Conservation (phyloP, 2,797 vertebrate species). For the Coluber constrictor region DNA sequence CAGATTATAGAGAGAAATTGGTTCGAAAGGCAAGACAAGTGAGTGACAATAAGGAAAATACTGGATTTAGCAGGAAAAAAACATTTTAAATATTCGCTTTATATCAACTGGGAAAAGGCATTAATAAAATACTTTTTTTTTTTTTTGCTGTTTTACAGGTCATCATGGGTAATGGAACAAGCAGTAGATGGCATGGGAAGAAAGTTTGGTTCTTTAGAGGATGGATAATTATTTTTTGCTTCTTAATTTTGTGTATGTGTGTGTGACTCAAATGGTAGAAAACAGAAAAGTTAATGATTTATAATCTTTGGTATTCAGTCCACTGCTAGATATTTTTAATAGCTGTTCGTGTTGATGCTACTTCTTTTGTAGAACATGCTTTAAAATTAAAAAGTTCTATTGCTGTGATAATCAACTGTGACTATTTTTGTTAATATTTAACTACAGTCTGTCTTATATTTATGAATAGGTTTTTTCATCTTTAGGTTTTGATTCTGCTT, state of each 20-base stretch:
- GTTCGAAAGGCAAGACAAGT: slow-evolving; percentile 21
- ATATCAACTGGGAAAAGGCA: slow-evolving; percentile 29
- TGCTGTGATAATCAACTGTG: neutral
- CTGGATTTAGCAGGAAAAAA: slow-evolving; percentile 30
- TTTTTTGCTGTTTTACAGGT: slow-evolving; percentile 33
- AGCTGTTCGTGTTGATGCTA: slow-evolving; percentile 15
- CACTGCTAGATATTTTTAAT: neutral
- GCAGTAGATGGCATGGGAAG: slow-evolving; percentile 33
- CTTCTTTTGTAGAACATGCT: neutral
- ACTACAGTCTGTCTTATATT: neutral
- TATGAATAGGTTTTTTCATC: neutral
- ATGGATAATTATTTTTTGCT: slow-evolving; percentile 37
- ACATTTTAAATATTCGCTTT: slow-evolving; percentile 35
- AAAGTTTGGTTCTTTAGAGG: slow-evolving; percentile 31
- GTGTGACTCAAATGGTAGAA: slow-evolving; percentile 22
- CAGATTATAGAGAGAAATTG: slow-evolving; percentile 33
- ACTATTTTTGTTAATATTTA: neutral
- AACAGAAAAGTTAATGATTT: slow-evolving; percentile 46
- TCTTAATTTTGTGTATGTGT: slow-evolving; percentile 19
- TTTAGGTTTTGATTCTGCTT: neutral
- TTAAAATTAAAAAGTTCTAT: slow-evolving; percentile 8
- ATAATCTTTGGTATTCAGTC: slow-evolving; percentile 21
- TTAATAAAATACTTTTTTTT: slow-evolving; percentile 38
- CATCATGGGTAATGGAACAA: slow-evolving; percentile 38
- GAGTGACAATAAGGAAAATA: slow-evolving; percentile 5